Base-by-base conservation (phyloP, 2,888 invertebrate genomes). In the Caenorhabditis sulstoni region DNA sequence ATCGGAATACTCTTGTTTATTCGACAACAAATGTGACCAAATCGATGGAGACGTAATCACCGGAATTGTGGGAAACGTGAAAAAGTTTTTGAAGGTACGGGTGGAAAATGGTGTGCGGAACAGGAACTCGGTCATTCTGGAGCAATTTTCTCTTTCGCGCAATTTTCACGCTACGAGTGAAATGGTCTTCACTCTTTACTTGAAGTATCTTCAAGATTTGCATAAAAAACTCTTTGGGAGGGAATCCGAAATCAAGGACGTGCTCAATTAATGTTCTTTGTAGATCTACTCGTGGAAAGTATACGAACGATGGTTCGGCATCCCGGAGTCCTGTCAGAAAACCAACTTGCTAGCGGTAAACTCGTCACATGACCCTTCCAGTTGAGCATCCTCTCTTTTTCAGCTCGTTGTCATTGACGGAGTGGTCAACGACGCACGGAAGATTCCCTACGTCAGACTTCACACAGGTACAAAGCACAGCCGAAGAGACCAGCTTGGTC, bases 211-310 rank as follows among this genome's bases (percentile, higher is more conserved):
- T 22, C 9, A 23, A 23, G n/a, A 39, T 39, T 62, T 50, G 37
- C 49, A 50, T 45, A 29, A 59, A 47, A 59, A 47, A 20, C 20
- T 44, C 8, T 53, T 14, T 53, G 14, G 53, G 9, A 35, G 53
- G 35, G 29, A 53, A 29, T 29, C 16, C 3, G 22, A 11, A 22
- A 52, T 5, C 29, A n/a, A 23, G 29, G n/a, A 23, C n/a, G 29
- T 2, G 29, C 12, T 14, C 9, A 29, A 52, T 3, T 3, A 7
- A 53, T 50, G 22, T 20, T 12, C 8, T 35, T 73, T 87, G 62
- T 62, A 88, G 88, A 79, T 87, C 3, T 88, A 86, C 66, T 79
- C 86, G 1, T 83, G 86, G 78, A 87, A 87, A 64, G 79, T 88
- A 5, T 87, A 84, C 65, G 82, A 86, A 44, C 83, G 88, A 9